phyloP scores from a whole-genome alignment of 2,888 invertebrate genomes.

The Nomada lathburiana region DNA sequence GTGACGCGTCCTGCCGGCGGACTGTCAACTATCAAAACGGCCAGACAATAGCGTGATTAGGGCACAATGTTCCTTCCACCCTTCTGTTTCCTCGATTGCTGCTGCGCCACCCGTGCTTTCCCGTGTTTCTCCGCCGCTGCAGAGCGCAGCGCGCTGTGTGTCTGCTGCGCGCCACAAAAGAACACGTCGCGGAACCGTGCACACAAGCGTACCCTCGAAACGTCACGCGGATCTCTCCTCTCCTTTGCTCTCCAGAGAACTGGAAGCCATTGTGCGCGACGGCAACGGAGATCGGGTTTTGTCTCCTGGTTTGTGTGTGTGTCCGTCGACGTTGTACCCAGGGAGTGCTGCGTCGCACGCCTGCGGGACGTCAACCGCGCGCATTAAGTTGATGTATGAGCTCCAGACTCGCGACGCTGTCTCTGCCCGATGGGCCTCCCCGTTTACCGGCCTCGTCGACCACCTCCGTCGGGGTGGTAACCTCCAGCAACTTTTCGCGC shows the following conservation, averaged over 20 bases:
- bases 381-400: slow-evolving; percentile 76
- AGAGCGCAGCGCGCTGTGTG: slow-evolving; percentile 3
- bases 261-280: slow-evolving; percentile 72
- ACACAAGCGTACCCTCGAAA: slow-evolving; percentile 12
- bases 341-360: slow-evolving; percentile 58
- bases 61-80: slow-evolving; percentile 69
- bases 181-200: slow-evolving; percentile 16
- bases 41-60: slow-evolving; percentile 80
- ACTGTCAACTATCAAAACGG: slow-evolving; percentile 69
- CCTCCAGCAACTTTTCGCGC: slow-evolving; percentile 61
- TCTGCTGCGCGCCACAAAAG: slow-evolving; percentile 36
- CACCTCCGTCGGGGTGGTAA: slow-evolving; percentile 27
- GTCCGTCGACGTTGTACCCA: slow-evolving; percentile 52
- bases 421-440: slow-evolving; percentile 63
- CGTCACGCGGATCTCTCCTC: slow-evolving; percentile 30
- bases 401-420: slow-evolving; percentile 61
- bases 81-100: slow-evolving; percentile 49
- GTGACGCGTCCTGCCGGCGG: slow-evolving; percentile 49
- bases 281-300: slow-evolving; percentile 32
- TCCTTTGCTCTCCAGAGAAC: slow-evolving; percentile 55
- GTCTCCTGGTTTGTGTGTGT: slow-evolving; percentile 55
- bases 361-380: slow-evolving; percentile 69
- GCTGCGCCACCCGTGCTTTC: slow-evolving; percentile 36
- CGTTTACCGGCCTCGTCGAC: slow-evolving; percentile 53
- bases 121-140: slow-evolving; percentile 25